A percentile compares a stretch with the other conserved stretches of the same genome.
phyloP scores from a whole-genome alignment of 2,888 invertebrate genomes.

The Pasiphila rectangulata region DNA sequence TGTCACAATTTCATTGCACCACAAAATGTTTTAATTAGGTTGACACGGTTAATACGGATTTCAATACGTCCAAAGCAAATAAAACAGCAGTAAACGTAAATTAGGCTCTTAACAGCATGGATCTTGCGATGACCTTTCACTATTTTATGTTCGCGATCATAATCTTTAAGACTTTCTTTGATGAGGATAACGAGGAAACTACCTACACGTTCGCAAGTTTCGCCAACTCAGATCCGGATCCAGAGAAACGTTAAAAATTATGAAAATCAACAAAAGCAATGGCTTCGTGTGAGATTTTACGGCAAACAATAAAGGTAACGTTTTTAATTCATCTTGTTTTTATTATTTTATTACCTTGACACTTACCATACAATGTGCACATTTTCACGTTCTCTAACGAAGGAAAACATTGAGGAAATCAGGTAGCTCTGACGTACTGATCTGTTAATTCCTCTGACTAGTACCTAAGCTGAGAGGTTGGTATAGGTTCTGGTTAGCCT shows the following conservation, averaged over 20 bases:
- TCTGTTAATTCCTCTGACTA: no score
- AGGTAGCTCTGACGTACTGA: no score
- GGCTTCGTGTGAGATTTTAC: no score
- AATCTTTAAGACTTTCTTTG: constrained; percentile 33
- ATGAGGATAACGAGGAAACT: constrained; percentile 21
- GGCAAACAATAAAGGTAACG: no score
- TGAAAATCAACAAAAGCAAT: background rate
- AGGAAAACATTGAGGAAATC: no score
- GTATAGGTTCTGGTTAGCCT: no score
- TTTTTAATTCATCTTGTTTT: no score
- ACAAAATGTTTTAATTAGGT: constrained; percentile 5
- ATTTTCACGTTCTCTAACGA: no score
- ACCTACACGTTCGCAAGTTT: constrained; percentile 9
- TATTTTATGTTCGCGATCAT: constrained; percentile 43
- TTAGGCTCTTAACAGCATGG: constrained; percentile 37
- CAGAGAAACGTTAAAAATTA: background rate
- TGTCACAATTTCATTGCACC: constrained; percentile 10
- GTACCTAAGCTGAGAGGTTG: no score
- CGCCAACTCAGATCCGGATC: background rate
- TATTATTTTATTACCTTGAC: no score
- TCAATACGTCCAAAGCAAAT: constrained; percentile 10
- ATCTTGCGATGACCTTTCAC: constrained; percentile 43
- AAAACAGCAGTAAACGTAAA: constrained; percentile 20
- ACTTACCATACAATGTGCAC: no score
- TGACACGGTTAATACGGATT: background rate